Evolutionary conservation across 2,797 vertebrate genomes (phyloP), one percentile per base, ranked within the genome.

Genomic region (Macrochelys suwanniensis): DNA sequence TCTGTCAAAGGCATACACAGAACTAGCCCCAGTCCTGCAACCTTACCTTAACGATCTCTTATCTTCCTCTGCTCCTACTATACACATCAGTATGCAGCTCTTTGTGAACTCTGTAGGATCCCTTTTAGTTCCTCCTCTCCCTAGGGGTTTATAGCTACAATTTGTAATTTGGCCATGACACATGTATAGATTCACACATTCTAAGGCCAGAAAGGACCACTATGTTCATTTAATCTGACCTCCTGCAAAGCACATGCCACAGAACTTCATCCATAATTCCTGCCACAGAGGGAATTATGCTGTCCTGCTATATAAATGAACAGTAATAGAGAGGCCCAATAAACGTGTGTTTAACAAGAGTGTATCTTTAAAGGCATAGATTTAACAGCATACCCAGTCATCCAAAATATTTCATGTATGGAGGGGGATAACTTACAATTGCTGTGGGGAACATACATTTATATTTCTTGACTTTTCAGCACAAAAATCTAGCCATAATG

Each of bases 171-270:
- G 82, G 47, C 26, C 80, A 68, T 82, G 56, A 51, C 88, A 78
- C 81, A 76, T 25, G 11, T 47, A 92, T 65, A 89, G 33, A 92
- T 57, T 10, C 85, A 89, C 74, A 37, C 84, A 89, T 82, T 93
- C 96, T 82, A 91, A 91, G 78, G 78, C 45, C 80, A 90, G 79
- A 89, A 92, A 47, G 77, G 89, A 95, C 95, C 93, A 78, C 31
- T 12, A 82, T 94, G 90, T 92, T 83, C 79, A 65, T 92, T 83
- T 19, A 95, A 90, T 81, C 85, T 89, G 78, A 83, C 78, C 59
- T 93, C 74, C 65, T 95, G 76, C 11, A 94, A 25, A 90, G 95
- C 91, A 51, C 21, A 82, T 45, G 16, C 25, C 51, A 16, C 83
- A 15, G 82, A 93, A 53, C 31, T 94, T 57, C 65, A 82, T 25